Evolutionary conservation across 2,888 invertebrate species (phyloP).

Genomic region (Pseudanteris insignis): DNA sequence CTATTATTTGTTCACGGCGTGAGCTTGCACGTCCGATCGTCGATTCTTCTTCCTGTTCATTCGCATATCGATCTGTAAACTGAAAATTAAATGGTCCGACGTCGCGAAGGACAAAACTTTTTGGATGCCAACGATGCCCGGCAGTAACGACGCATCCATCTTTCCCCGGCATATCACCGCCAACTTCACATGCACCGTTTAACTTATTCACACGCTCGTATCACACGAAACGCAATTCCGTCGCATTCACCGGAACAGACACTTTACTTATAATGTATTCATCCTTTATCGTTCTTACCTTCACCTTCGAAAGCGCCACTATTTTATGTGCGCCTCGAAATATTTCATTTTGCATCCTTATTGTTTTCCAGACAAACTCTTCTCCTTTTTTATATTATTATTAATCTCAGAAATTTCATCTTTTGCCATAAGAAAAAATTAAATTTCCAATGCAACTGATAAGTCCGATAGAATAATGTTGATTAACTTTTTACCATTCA

Average conservation of each 20-base stretch:
- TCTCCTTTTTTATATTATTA: constrained; percentile 4
- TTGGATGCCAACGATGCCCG: constrained; percentile 1
- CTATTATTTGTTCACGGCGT: constrained; percentile 22
- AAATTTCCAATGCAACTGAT: too few relatives aligned
- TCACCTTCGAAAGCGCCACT: constrained; percentile 4
- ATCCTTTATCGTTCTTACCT: constrained; percentile 12
- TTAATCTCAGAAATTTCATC: too few relatives aligned
- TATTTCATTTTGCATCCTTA: constrained; percentile 22
- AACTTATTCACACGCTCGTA: constrained; percentile 28
- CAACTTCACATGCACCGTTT: constrained; percentile 17
- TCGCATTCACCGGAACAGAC: constrained; percentile 18
- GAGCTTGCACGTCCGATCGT: constrained; percentile 7
- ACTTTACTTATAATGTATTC: constrained; percentile 24
- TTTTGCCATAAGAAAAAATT: too few relatives aligned
- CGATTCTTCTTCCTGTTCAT: too few relatives aligned
- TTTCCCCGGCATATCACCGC: constrained; percentile 5
- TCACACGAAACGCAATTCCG: constrained; percentile 24
- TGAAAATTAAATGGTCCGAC: constrained; percentile 1
- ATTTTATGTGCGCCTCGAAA: constrained; percentile 16
- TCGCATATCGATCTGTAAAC: constrained; percentile 18
- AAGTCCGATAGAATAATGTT: too few relatives aligned
- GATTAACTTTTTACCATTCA: too few relatives aligned
- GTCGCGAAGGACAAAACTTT: constrained; percentile 2
- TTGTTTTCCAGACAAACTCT: constrained; percentile 14
- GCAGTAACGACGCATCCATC: constrained; percentile 5